Evolutionary conservation across 2,113 vertebrate genomes (phyloP).

Genomic region (Mesocricetus auratus): DNA sequence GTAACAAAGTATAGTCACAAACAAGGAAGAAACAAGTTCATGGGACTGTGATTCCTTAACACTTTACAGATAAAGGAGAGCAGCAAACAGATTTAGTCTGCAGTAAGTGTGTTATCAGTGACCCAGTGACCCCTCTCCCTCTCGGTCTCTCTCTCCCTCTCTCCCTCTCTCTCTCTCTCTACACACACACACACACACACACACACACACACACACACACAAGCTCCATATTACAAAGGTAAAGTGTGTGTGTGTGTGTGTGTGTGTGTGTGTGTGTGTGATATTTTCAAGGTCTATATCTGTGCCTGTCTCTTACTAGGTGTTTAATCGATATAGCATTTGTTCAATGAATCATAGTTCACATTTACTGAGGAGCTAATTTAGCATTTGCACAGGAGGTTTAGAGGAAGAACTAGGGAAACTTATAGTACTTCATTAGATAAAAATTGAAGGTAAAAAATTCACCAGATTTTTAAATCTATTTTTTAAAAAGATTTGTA

Average conservation of each 20-base stretch:
- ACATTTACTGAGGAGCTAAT: not conserved
- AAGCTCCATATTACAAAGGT: not conserved
- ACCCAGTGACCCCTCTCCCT: not conserved
- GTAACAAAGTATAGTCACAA: not conserved
- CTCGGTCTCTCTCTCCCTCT: not conserved
- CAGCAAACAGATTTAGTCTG: not conserved
- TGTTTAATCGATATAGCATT: not conserved
- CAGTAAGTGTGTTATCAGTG: not conserved
- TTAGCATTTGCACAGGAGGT: not conserved
- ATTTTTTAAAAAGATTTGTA: constrained; percentile 18
- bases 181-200: not conserved
- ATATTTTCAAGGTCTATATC: not conserved
- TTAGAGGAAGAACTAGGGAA: not conserved
- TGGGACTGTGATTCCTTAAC: not conserved
- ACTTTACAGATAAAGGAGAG: not conserved
- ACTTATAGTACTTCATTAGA: not conserved
- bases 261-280: not conserved
- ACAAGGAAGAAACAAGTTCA: not conserved
- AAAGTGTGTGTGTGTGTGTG: not conserved
- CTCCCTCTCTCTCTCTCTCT: too few species aligned
- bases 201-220: not conserved
- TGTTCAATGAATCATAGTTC: constrained; percentile 4
- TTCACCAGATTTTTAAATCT: not conserved
- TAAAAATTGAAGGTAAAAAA: constrained; percentile 43
- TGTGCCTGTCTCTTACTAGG: not conserved